Percentiles rank a stretch among this genome's conserved stretches.
Conservation (phyloP, 2,113 vertebrate species). For the Eurystomus gularis region DNA sequence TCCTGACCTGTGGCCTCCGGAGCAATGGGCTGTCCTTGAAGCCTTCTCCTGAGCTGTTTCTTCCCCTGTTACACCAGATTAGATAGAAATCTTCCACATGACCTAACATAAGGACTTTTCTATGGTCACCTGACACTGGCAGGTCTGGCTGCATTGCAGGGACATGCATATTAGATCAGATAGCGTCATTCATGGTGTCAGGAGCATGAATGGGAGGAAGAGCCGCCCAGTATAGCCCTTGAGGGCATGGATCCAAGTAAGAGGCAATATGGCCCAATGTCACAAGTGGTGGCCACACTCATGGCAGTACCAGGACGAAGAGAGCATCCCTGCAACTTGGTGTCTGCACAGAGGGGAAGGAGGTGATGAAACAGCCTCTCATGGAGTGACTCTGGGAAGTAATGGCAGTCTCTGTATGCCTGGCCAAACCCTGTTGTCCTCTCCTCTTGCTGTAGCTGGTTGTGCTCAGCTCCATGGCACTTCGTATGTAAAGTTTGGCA, state of each 20-base stretch:
- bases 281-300: not conserved
- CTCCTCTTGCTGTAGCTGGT: not conserved
- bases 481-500: not conserved
- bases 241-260: not conserved
- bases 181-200: not conserved
- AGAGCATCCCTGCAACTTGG: not conserved
- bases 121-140: not conserved
- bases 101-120: not conserved
- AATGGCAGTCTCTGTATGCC: not conserved
- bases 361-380: not conserved
- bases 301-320: not conserved
- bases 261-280: fast-evolving
- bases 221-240: not conserved
- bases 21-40: not conserved
- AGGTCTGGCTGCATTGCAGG: not conserved
- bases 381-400: not conserved
- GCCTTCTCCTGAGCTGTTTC: not conserved
- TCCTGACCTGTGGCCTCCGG: not conserved
- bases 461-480: not conserved
- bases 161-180: not conserved
- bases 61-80: not conserved
- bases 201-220: not conserved
- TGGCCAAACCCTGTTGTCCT: not conserved
- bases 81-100: not conserved
- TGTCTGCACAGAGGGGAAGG: not conserved